phyloP scores from a whole-genome alignment of 2,888 invertebrate species.

The Lasioglossum oenotherae region DNA sequence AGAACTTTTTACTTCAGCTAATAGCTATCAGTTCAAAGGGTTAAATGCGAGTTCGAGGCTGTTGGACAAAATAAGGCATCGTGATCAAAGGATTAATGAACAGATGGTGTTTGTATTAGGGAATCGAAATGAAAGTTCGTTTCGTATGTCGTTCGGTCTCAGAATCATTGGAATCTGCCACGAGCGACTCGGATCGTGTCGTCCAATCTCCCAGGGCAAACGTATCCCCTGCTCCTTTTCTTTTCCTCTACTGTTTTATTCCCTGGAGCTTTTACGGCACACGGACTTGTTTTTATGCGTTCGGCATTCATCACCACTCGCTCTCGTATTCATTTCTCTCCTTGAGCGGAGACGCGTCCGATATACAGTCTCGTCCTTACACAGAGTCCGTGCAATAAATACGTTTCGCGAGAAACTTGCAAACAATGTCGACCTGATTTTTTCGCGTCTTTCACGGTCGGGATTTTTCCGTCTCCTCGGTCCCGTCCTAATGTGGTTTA shows the following conservation, averaged over 20 bases:
- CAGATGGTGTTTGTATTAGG: background rate
- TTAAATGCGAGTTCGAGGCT: too few relatives aligned
- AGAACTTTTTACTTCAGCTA: too few relatives aligned
- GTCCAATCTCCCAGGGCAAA: background rate
- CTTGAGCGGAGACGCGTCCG: background rate
- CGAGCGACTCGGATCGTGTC: background rate
- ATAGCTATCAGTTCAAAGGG: too few relatives aligned
- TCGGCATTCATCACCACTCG: background rate
- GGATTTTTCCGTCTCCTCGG: background rate
- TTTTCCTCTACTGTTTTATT: background rate
- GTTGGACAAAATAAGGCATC: too few relatives aligned
- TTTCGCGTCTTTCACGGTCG: background rate
- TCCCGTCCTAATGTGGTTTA: background rate
- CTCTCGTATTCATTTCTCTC: background rate
- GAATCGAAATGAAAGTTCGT: background rate
- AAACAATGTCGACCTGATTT: slow-evolving; percentile 10
- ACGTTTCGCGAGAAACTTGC: background rate
- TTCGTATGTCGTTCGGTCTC: background rate
- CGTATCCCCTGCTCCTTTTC: background rate
- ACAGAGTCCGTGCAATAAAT: background rate
- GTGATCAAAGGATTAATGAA: background rate
- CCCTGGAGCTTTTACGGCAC: background rate
- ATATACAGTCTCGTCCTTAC: background rate
- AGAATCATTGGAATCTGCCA: background rate
- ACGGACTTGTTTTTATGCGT: slow-evolving; percentile 4